Conservation (phyloP, 30 jellyfish, hydroid and myxozoan genomes). For the Chironex yamaguchii region DNA sequence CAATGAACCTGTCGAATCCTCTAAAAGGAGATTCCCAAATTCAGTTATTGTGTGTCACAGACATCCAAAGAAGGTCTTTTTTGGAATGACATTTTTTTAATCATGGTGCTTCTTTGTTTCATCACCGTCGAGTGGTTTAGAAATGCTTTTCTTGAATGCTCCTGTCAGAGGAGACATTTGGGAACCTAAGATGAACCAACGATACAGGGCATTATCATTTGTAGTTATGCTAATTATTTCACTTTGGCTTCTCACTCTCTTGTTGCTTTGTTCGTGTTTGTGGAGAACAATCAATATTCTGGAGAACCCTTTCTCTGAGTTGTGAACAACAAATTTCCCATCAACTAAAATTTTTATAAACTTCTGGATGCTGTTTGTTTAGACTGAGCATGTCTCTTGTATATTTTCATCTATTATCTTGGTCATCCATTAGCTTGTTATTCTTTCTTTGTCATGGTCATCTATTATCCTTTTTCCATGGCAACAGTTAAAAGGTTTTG, state of each 20-base stretch:
- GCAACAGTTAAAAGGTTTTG: too few species aligned
- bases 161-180: neutral
- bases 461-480: too few species aligned
- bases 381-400: constrained; percentile 51
- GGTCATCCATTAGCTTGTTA: too few species aligned
- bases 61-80: constrained; percentile 18
- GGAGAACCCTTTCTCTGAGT: constrained; percentile 30
- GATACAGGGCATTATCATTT: constrained; percentile 9
- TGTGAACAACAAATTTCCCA: constrained; percentile 33
- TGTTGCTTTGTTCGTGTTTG: constrained; percentile 43
- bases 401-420: too few species aligned
- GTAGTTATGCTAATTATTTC: constrained; percentile 20
- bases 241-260: constrained; percentile 20
- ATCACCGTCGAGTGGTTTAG: neutral
- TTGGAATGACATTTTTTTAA: neutral
- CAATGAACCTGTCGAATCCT: constrained; percentile 40
- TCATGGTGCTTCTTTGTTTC: neutral
- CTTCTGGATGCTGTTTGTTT: constrained; percentile 10
- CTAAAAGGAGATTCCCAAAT: constrained; percentile 62
- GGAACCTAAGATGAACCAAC: neutral
- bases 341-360: constrained; percentile 10
- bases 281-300: constrained; percentile 57
- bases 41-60: neutral
- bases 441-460: too few species aligned
- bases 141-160: neutral